These are phyloP conservation scores for Cynopterus brachyotis DNA, from an alignment of 2,113 vertebrate genomes.

Conservation along the genomic window DNA sequence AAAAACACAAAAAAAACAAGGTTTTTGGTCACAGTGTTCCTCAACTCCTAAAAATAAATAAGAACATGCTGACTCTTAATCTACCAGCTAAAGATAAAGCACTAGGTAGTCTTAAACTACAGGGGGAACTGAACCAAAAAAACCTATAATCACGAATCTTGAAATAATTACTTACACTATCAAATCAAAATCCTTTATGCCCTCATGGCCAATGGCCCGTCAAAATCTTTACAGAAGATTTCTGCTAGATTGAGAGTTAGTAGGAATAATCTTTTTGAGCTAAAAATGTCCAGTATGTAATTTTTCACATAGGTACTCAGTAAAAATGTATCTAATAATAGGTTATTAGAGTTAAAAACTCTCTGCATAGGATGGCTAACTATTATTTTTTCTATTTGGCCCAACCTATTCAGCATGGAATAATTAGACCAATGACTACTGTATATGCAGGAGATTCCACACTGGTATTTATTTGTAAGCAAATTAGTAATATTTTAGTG, in stretches of 20 bases:
- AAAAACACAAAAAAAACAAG: background rate
- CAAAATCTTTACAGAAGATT: background rate
- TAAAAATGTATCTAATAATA: background rate
- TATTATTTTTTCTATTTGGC: background rate
- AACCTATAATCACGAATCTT: background rate
- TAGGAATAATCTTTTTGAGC: background rate
- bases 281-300: background rate
- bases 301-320: background rate
- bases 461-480: background rate
- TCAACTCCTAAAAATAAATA: slow-evolving; percentile 67
- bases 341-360: background rate
- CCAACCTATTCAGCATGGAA: background rate
- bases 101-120: background rate
- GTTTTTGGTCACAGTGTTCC: slow-evolving; percentile 20
- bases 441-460: too few species aligned
- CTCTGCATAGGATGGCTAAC: background rate
- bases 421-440: background rate
- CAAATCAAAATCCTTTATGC: background rate
- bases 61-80: slow-evolving; percentile 57
- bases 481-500: background rate
- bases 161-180: background rate
- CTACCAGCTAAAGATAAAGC: background rate
- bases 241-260: background rate
- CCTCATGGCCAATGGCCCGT: background rate
- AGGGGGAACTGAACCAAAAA: background rate